Conservation (phyloP, 2,113 vertebrate genomes). For the Neotragus pygmaeus region DNA sequence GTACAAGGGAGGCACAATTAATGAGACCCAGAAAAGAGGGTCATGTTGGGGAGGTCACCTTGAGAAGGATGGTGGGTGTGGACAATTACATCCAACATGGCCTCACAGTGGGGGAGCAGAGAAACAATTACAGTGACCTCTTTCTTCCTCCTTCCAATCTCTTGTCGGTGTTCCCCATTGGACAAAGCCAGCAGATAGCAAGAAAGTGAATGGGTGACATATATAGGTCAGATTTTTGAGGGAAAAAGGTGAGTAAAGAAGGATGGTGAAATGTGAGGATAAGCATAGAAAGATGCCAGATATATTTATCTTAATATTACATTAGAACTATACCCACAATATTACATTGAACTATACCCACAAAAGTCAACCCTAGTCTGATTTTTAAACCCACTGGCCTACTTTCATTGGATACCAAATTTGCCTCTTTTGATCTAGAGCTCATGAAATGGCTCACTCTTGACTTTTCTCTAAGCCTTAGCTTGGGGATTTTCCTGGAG, state of each 20-base stretch:
- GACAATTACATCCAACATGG: neutral
- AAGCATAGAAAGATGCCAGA: accelerated
- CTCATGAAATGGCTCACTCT: neutral
- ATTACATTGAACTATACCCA: too few species aligned
- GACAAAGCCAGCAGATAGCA: neutral
- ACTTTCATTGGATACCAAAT: neutral
- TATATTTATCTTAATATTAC: neutral
- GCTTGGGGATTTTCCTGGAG: neutral
- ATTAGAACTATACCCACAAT: neutral
- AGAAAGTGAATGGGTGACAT: neutral
- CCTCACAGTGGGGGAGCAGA: neutral
- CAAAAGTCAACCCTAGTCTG: neutral
- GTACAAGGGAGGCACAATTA: neutral
- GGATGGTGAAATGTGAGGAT: neutral
- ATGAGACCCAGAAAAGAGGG: neutral
- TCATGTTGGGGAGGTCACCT: neutral
- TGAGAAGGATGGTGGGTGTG: neutral
- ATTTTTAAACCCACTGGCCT: neutral
- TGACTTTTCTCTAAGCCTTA: neutral
- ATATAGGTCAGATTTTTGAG: neutral
- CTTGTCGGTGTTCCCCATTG: neutral
- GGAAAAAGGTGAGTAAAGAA: neutral
- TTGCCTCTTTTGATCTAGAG: neutral
- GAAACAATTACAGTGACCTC: neutral
- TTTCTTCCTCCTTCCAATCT: neutral